Conservation (phyloP, 2,797 vertebrate genomes). For the Nannoperca australis region DNA sequence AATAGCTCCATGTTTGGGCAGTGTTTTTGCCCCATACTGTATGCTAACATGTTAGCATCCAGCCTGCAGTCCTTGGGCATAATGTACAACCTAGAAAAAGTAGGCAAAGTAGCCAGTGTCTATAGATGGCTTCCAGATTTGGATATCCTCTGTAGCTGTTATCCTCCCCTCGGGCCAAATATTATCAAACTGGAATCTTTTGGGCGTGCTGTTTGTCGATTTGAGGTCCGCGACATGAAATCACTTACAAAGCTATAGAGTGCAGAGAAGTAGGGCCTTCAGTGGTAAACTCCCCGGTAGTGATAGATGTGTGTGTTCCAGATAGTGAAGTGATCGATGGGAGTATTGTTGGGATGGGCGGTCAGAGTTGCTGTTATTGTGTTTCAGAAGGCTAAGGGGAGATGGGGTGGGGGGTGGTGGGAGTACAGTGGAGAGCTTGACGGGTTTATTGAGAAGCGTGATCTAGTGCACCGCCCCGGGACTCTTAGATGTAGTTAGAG, state of each 20-base stretch:
- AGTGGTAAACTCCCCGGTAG: constrained; percentile 37
- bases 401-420: constrained; percentile 2
- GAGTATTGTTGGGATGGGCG: constrained; percentile 66
- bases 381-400: constrained; percentile 69
- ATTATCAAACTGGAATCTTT: neutral
- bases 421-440: constrained; percentile 60
- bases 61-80: neutral
- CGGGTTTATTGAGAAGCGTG: constrained; percentile 86
- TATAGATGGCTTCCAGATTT: constrained; percentile 10
- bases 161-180: neutral
- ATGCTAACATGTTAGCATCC: neutral
- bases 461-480: constrained; percentile 83
- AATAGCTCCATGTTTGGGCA: neutral
- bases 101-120: too few species aligned
- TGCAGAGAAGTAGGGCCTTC: constrained; percentile 29
- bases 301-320: constrained; percentile 72
- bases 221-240: constrained; percentile 4
- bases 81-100: too few species aligned
- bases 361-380: constrained; percentile 75
- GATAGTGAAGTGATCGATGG: constrained; percentile 75
- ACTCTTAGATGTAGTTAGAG: constrained; percentile 81
- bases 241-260: constrained; percentile 21
- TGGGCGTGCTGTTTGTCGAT: neutral
- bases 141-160: neutral
- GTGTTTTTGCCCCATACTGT: neutral